These are phyloP conservation scores for Sciurus carolinensis DNA, from an alignment of 2,797 vertebrate species.

Conservation along the genomic window DNA sequence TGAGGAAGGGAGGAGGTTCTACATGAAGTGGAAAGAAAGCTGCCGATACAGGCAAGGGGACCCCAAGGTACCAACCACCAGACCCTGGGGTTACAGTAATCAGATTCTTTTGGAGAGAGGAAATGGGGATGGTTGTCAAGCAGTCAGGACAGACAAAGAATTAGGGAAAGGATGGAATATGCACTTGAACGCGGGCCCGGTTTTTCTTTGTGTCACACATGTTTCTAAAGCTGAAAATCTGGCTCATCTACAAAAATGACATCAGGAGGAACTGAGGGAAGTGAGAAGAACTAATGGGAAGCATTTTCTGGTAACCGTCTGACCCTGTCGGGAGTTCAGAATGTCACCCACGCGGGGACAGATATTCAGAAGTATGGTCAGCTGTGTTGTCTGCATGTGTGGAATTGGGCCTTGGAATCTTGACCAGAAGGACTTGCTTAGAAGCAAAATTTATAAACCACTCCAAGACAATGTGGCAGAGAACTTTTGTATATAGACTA, in stretches of 20 bases:
- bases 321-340: constrained; percentile 39
- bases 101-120: constrained; percentile 15
- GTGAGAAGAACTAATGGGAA: constrained; percentile 33
- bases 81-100: not conserved
- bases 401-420: not conserved
- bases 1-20: not conserved
- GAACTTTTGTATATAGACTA: not conserved
- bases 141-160: not conserved
- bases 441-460: constrained; percentile 28
- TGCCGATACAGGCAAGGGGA: constrained; percentile 58
- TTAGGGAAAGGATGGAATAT: not conserved
- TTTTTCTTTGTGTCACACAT: constrained; percentile 70
- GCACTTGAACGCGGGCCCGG: not conserved
- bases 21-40: not conserved
- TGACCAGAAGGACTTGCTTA: not conserved
- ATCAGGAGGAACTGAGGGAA: constrained; percentile 65
- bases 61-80: not conserved
- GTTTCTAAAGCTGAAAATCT: constrained; percentile 72
- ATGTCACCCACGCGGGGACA: constrained; percentile 46
- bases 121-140: not conserved
- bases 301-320: constrained; percentile 63
- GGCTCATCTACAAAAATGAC: constrained; percentile 69
- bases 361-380: constrained; percentile 44
- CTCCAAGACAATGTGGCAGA: not conserved
- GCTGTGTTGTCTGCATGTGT: constrained; percentile 49